Evolutionary conservation across 1,140 invertebrate genomes (phyloP).

Genomic region (Listronotus bonariensis): DNA sequence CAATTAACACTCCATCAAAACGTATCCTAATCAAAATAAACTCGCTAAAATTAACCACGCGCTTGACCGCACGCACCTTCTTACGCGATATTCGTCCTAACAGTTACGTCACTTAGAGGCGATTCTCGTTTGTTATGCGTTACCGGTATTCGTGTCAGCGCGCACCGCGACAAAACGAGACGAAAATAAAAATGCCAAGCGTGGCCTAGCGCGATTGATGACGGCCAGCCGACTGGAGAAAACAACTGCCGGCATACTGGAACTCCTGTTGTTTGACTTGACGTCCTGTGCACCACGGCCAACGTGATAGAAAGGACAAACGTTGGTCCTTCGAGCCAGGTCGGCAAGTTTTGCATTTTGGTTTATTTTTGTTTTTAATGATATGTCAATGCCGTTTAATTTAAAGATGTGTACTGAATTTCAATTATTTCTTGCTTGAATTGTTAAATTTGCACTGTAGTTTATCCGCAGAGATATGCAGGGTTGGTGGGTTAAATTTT

Average conservation of each 20-base stretch:
- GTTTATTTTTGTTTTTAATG: conserved; percentile 1
- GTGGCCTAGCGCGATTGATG: conserved; percentile 19
- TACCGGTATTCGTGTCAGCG: conserved; percentile 14
- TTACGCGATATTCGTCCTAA: conserved; percentile 11
- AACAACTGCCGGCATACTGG: conserved; percentile 16
- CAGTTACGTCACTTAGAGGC: neutral
- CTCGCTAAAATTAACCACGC: conserved; percentile 38
- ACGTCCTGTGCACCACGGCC: conserved; percentile 8
- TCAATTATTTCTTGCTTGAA: neutral
- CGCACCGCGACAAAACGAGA: conserved; percentile 9
- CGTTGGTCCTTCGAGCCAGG: conserved; percentile 7
- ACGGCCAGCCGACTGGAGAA: conserved; percentile 24
- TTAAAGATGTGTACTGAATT: neutral
- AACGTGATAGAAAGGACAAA: conserved; percentile 9
- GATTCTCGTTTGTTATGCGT: neutral
- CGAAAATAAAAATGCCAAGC: conserved; percentile 14
- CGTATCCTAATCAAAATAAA: conserved; percentile 42
- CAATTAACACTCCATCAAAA: conserved; percentile 26
- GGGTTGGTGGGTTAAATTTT: too few relatives aligned
- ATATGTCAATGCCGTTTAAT: conserved; percentile 12
- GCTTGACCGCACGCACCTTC: conserved; percentile 12
- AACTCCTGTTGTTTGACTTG: conserved; percentile 2
- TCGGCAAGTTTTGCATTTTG: neutral
- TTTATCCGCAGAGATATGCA: neutral
- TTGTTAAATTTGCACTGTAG: neutral